A percentile compares a stretch with the other conserved stretches of the same genome.
Conservation (phyloP, 2,113 vertebrate genomes). For the Petrocephalus microphthalmus region DNA sequence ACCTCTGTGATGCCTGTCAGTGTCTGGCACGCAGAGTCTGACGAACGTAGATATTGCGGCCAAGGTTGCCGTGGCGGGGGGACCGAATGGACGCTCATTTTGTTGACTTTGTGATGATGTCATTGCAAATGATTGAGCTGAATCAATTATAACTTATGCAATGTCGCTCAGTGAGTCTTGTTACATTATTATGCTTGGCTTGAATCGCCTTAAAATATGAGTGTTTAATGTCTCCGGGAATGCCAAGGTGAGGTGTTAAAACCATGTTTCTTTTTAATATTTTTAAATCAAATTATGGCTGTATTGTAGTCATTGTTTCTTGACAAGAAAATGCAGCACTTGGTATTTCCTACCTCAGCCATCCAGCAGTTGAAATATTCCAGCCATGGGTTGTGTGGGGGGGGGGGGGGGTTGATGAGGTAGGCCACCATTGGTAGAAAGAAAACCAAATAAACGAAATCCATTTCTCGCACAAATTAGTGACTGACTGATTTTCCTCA, state of each 20-base stretch:
- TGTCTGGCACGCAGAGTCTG: not conserved
- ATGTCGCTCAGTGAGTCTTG: constrained; percentile 14
- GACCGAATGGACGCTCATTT: not conserved
- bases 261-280: not conserved
- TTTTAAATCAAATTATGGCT: not conserved
- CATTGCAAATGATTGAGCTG: constrained; percentile 12
- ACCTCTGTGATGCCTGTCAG: not conserved
- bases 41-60: not conserved
- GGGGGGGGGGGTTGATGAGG: not conserved
- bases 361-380: not conserved
- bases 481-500: not conserved
- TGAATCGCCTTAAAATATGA: constrained; percentile 1
- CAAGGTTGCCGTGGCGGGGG: not conserved
- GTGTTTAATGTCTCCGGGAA: constrained; percentile 9
- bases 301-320: not conserved
- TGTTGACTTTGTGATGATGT: constrained; percentile 16
- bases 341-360: not conserved
- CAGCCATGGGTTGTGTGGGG: not conserved
- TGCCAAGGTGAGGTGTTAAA: not conserved
- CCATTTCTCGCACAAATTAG: not conserved
- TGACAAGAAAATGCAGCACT: not conserved
- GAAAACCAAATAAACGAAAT: not conserved
- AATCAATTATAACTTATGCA: constrained; percentile 19
- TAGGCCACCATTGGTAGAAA: not conserved
- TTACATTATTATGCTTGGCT: constrained; percentile 11